These are phyloP conservation scores for Watsonalla binaria DNA, from an alignment of 2,888 invertebrate genomes.

Conservation along the genomic window DNA sequence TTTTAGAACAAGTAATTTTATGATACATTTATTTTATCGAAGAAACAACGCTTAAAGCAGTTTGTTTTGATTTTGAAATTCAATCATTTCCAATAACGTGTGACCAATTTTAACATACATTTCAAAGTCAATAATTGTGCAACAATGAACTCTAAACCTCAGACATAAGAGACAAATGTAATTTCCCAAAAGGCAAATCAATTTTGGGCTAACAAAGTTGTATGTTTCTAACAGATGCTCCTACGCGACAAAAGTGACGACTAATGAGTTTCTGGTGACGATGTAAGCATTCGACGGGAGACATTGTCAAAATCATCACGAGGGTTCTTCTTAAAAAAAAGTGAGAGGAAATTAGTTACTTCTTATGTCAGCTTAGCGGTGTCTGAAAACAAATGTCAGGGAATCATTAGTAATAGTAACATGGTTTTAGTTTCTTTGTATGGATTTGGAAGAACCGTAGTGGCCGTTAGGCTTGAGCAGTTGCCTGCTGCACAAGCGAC, in stretches of 20 bases:
- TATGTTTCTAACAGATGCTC: conserved; percentile 65
- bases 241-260: conserved; percentile 52
- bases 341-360: conserved; percentile 35
- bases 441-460: background rate
- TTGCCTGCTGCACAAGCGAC: too few relatives aligned
- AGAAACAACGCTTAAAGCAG: conserved; percentile 22
- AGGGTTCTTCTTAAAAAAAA: conserved; percentile 38
- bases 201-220: conserved; percentile 20
- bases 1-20: conserved; percentile 10
- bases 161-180: background rate
- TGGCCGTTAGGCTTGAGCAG: background rate
- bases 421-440: background rate
- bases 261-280: conserved; percentile 72
- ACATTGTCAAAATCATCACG: conserved; percentile 65
- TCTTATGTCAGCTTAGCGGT: conserved; percentile 24
- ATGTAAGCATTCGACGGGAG: conserved; percentile 65
- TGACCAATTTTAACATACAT: conserved; percentile 4
- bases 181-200: conserved; percentile 1
- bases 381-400: conserved; percentile 9
- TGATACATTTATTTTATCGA: conserved; percentile 23
- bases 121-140: background rate
- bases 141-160: conserved; percentile 2
- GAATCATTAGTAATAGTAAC: background rate
- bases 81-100: conserved; percentile 45
- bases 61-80: conserved; percentile 47